Base-by-base conservation (phyloP, 1,140 invertebrate species). In the Drosophila takahashii region DNA sequence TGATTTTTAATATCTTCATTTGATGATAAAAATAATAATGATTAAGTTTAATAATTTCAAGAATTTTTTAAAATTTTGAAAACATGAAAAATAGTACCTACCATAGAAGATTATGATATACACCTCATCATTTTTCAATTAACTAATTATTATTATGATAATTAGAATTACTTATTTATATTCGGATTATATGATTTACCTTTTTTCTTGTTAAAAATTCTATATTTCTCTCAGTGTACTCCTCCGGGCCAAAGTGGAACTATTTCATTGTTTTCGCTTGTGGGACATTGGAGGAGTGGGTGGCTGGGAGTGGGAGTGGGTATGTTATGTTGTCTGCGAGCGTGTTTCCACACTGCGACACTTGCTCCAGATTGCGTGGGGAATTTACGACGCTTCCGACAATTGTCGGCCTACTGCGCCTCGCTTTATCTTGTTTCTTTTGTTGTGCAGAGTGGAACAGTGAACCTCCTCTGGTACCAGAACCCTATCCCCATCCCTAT, bases 351-450 rank as follows among this genome's bases (percentile, higher is more conserved):
- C 83, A 78, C 76, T 74, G 81, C 81, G 81, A 86, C 86, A 90
- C 86, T 90, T 90, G 86, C 79, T 90, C 86, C 78, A 90, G 86
- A 90, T 90, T 90, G 87, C 79, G 69, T 53, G 79, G 87, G 69
- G 71, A 90, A 90, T 90, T 90, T 90, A 90, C 83, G 84, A 69
- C 77, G 75, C 48, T 87, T 78, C 81, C 62, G 60, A 75, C 57
- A 58, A 83, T 75, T 75, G 72, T 65, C 61, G 71, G 72, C 71
- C 54, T 71, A 22, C 57, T 58, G 42, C 29, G 61, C 36, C 48
- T 61, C 37, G 50, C 56, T 73, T 73, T 73, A 51, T 73, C 57
- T 62, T 62, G 70, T 62, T 73, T 73, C 70, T 54, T 74, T 73
- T 74, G 69, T 73, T 61, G 57, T 42, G 32, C 47, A 15, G 34